Evolutionary conservation across 2,888 invertebrate genomes (phyloP).

Genomic region (Diplazon laetatorius): DNA sequence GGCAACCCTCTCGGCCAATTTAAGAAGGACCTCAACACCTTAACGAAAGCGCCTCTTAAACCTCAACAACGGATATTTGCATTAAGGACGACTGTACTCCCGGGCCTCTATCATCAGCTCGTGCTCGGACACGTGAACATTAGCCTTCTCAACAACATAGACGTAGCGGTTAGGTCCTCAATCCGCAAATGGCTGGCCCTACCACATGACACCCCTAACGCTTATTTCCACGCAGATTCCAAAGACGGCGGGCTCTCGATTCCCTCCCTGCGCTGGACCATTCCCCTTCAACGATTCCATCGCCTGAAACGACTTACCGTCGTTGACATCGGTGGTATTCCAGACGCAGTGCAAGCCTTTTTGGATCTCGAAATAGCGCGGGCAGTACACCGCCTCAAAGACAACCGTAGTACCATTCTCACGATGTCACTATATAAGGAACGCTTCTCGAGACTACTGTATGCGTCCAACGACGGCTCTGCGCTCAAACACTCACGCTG

Average conservation of each 20-base stretch:
- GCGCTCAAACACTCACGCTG: neutral
- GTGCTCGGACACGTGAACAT: slow-evolving; percentile 73
- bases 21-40: neutral
- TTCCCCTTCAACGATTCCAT: slow-evolving; percentile 28
- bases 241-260: slow-evolving; percentile 70
- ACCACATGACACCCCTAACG: no score
- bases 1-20: neutral
- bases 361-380: neutral
- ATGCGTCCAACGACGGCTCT: slow-evolving; percentile 17
- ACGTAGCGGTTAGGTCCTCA: slow-evolving; percentile 71
- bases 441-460: slow-evolving; percentile 1
- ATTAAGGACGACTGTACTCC: slow-evolving; percentile 48
- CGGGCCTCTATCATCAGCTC: slow-evolving; percentile 75
- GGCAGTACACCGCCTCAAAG: slow-evolving; percentile 3
- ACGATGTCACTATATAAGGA: neutral
- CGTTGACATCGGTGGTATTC: neutral
- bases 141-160: slow-evolving; percentile 72
- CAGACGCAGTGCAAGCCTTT: slow-evolving; percentile 6
- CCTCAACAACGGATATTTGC: slow-evolving; percentile 64
- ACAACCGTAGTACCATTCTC: neutral
- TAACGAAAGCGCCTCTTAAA: slow-evolving; percentile 57
- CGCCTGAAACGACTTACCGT: slow-evolving; percentile 23
- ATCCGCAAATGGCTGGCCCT: slow-evolving; percentile 73
- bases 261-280: slow-evolving; percentile 62
- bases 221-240: slow-evolving; percentile 71